These are phyloP conservation scores for Anagyrus pseudococci DNA, from an alignment of 2,888 invertebrate genomes.

Conservation along the genomic window DNA sequence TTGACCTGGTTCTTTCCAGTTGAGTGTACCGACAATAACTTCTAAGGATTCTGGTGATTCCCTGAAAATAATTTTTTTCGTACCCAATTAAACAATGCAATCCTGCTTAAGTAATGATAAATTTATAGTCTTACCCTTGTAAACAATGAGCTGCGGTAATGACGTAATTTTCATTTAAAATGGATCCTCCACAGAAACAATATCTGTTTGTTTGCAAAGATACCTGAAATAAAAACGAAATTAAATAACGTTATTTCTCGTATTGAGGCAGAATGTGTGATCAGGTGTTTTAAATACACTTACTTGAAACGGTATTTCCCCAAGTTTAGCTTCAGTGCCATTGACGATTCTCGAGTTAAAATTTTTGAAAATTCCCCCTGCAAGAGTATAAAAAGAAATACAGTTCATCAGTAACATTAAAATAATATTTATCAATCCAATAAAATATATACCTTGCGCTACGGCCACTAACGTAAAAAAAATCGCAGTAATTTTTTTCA, in stretches of 20 bases:
- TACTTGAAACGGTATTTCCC: conserved; percentile 53
- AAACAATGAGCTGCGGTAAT: conserved; percentile 33
- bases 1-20: conserved; percentile 31
- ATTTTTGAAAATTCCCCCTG: no score
- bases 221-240: not conserved
- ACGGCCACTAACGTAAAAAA: no score
- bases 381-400: no score
- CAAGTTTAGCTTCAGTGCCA: conserved; percentile 44
- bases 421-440: no score
- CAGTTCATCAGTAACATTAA: no score
- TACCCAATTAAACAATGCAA: not conserved
- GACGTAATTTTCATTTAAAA: conserved; percentile 27
- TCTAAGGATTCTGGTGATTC: not conserved
- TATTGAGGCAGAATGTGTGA: not conserved
- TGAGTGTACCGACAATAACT: conserved; percentile 40
- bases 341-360: conserved; percentile 41
- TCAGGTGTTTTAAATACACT: no score
- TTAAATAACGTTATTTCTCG: not conserved
- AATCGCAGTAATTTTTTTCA: no score
- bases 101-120: not conserved
- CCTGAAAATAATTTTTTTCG: not conserved
- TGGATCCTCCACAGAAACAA: conserved; percentile 35
- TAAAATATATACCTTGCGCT: no score
- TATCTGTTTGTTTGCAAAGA: conserved; percentile 16
- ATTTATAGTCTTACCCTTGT: conserved; percentile 40